Evolutionary conservation across 2,113 vertebrate species (phyloP), one percentile per base, ranked within the genome.

Genomic region (Rhinogobius similis): DNA sequence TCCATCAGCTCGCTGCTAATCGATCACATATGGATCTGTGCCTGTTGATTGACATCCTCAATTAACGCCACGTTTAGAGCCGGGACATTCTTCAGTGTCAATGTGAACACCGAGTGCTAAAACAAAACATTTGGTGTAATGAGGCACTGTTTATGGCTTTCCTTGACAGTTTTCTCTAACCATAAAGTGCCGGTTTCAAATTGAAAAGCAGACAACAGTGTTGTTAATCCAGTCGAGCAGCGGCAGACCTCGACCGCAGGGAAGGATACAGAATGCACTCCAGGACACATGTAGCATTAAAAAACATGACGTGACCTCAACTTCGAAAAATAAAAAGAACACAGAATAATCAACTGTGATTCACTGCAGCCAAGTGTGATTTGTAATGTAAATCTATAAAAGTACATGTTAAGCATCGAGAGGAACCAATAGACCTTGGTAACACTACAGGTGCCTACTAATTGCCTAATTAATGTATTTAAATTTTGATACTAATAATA

Each of bases 161-260:
- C 44, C 67, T 76, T 73, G 77, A 78, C 69, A 58, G 77, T 67
- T 58, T 67, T 56, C 75, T 56, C 2, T 41, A 62, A 68, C 62
- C 73, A 59, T 85, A 83, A 83, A 82, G 66, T 2, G 20, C 79
- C 10, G 53, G 27, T 23, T 75, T 70, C 65, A 79, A 88, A 88
- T 78, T 81, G 77, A 84, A 84, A 83, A 77, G 75, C 72, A 78
- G 73, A 77, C 85, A 82, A 85, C 67, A 36, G 77, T 72, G 68
- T 67, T 59, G 77, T 83, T 70, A 78, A 63, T 32, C 66, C 65
- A 5, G 43, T 36, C 10, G 29, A 64, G 72, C 48, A 29, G 65
- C 12, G 32, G 62, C 1, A 65, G 64, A 46, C 62, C n/a, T 9
- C 20, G 68, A 55, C 75, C 56, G 48, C 74, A 73, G 43, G 52